These are phyloP conservation scores for Orchesella flavescens DNA, from an alignment of 2,888 invertebrate genomes.

Conservation along the genomic window DNA sequence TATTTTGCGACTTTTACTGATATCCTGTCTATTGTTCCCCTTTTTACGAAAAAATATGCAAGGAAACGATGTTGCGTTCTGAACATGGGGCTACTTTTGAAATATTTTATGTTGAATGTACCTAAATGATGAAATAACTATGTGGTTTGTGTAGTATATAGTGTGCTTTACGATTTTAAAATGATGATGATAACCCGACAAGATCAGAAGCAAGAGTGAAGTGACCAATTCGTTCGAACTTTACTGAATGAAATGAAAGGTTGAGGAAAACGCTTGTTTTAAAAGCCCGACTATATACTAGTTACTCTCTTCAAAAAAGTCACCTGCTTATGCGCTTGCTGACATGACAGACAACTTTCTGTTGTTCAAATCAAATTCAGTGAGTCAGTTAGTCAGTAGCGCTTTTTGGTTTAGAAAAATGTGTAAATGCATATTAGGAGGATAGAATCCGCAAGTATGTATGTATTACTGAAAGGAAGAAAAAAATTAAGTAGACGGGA, in stretches of 20 bases:
- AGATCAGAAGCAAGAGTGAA: slow-evolving; percentile 39
- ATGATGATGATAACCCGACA: slow-evolving; percentile 1
- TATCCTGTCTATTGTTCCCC: slow-evolving; percentile 50
- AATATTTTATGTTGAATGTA: too few relatives aligned
- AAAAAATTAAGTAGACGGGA: background rate
- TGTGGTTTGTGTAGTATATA: too few relatives aligned
- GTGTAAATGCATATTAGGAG: background rate
- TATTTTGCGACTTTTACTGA: slow-evolving; percentile 35
- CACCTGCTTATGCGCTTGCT: background rate
- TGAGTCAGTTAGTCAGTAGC: background rate
- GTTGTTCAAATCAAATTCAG: background rate
- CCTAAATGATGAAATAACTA: too few relatives aligned
- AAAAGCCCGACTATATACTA: slow-evolving; percentile 4
- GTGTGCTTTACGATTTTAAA: background rate
- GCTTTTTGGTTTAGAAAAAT: background rate
- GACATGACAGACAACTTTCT: slow-evolving; percentile 29
- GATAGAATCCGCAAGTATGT: background rate
- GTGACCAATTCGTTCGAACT: slow-evolving; percentile 39
- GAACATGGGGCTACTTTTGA: too few relatives aligned
- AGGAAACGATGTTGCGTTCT: slow-evolving; percentile 11
- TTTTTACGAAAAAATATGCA: slow-evolving; percentile 27
- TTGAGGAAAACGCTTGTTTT: slow-evolving; percentile 51
- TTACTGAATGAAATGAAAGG: slow-evolving; percentile 57
- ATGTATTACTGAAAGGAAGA: background rate
- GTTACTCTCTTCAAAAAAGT: background rate